Percentiles rank a stretch among this genome's conserved stretches.
Evolutionary conservation across 35 echinoderm and acorn worm species (phyloP).

Genomic region (Acanthaster planci): DNA sequence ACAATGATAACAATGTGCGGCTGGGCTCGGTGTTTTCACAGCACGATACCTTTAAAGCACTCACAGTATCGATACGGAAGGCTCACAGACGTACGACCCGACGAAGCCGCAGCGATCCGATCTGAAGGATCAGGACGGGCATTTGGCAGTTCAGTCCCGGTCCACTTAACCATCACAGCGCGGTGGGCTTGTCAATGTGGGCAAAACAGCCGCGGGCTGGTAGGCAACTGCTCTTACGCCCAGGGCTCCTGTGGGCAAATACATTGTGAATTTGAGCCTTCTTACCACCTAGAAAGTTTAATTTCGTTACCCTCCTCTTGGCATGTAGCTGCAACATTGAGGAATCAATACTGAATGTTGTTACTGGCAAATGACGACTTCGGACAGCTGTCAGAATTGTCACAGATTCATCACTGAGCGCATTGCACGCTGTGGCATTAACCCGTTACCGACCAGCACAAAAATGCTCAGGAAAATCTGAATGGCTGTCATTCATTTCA

Average conservation of each 20-base stretch:
- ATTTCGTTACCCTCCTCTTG: neutral
- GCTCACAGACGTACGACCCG: neutral
- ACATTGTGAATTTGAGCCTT: neutral
- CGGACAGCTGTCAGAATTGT: too few species aligned
- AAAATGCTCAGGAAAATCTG: too few species aligned
- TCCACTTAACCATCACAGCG: neutral
- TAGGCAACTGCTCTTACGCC: neutral
- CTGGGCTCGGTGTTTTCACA: neutral
- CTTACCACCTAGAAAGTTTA: neutral
- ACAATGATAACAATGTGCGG: constrained; percentile 18
- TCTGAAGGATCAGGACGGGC: neutral
- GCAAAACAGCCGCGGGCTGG: constrained; percentile 6
- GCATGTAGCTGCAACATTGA: neutral
- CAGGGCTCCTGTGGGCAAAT: neutral
- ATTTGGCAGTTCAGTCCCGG: neutral
- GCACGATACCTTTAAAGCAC: neutral
- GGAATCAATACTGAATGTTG: too few species aligned
- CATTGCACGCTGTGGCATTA: too few species aligned
- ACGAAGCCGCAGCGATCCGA: neutral
- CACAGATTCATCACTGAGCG: too few species aligned
- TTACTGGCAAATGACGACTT: too few species aligned
- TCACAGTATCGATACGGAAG: neutral
- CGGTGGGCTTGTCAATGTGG: neutral
- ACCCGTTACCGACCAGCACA: too few species aligned
- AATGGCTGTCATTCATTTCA: too few species aligned